Conservation (phyloP, 1,140 invertebrate genomes). For the Cotesia typhae region DNA sequence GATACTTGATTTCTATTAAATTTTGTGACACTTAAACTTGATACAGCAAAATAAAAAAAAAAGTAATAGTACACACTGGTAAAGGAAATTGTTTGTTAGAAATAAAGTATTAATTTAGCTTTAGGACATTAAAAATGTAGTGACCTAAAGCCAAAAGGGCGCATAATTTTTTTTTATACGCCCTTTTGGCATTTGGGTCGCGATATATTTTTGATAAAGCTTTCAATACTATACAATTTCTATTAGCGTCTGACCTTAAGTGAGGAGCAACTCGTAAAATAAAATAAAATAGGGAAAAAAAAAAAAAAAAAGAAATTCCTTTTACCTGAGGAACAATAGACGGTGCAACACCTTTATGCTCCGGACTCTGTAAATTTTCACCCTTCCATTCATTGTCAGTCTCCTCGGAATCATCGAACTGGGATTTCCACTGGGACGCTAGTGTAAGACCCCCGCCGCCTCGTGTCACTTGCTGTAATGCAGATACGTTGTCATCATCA, state of each 20-base stretch:
- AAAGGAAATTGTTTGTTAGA: too few species aligned
- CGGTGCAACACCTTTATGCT: constrained; percentile 66
- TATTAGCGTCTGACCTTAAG: constrained; percentile 35
- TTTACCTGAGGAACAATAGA: constrained; percentile 56
- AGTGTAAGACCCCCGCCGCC: constrained; percentile 81
- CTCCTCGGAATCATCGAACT: constrained; percentile 93
- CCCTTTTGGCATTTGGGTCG: too few species aligned
- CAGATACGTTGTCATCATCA: constrained; percentile 91
- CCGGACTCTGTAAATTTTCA: constrained; percentile 77
- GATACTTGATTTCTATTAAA: too few species aligned
- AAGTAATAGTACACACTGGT: background rate
- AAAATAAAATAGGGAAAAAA: background rate
- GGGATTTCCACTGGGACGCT: constrained; percentile 92
- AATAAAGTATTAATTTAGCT: too few species aligned
- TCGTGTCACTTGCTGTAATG: constrained; percentile 82
- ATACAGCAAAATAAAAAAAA: background rate
- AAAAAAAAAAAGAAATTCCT: background rate
- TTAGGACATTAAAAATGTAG: too few species aligned
- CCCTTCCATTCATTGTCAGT: constrained; percentile 93
- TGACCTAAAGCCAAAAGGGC: too few species aligned
- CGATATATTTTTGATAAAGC: too few species aligned
- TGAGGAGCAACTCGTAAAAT: constrained; percentile 3
- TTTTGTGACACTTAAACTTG: too few species aligned
- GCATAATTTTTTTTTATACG: too few species aligned
- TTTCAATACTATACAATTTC: constrained; percentile 14